Evolutionary conservation across 2,113 vertebrate genomes (phyloP).

Genomic region (Syrmaticus mikado): DNA sequence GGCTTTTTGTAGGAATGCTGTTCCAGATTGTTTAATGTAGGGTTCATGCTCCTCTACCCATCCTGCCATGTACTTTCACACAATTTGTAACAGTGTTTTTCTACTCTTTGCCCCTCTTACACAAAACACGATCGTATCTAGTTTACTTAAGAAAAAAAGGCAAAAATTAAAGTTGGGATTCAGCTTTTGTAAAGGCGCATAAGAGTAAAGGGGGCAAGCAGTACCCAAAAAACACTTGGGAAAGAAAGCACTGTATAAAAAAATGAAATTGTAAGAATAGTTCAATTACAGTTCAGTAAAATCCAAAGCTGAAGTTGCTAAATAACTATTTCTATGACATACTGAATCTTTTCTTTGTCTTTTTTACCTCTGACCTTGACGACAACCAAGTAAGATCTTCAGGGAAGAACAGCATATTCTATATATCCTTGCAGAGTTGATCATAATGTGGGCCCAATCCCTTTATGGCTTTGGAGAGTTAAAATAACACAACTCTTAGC

Average conservation of each 20-base stretch:
- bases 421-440: not conserved
- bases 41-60: not conserved
- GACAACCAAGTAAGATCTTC: not conserved
- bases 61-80: not conserved
- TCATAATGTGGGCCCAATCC: not conserved
- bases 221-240: not conserved
- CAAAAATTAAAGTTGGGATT: not conserved
- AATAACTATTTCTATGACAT: not conserved
- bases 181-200: not conserved
- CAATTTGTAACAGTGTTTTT: not conserved
- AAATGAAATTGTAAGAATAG: not conserved
- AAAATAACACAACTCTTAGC: constrained; percentile 29
- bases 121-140: not conserved
- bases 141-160: not conserved
- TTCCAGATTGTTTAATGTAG: not conserved
- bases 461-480: not conserved
- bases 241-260: not conserved
- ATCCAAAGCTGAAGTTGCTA: not conserved
- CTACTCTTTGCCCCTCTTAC: not conserved
- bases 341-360: not conserved
- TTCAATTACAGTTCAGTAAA: not conserved
- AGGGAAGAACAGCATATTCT: not conserved
- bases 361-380: not conserved
- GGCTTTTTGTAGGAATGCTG: not conserved
- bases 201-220: not conserved